These are phyloP conservation scores for Pantala flavescens DNA, from an alignment of 1,140 invertebrate genomes.

Conservation along the genomic window DNA sequence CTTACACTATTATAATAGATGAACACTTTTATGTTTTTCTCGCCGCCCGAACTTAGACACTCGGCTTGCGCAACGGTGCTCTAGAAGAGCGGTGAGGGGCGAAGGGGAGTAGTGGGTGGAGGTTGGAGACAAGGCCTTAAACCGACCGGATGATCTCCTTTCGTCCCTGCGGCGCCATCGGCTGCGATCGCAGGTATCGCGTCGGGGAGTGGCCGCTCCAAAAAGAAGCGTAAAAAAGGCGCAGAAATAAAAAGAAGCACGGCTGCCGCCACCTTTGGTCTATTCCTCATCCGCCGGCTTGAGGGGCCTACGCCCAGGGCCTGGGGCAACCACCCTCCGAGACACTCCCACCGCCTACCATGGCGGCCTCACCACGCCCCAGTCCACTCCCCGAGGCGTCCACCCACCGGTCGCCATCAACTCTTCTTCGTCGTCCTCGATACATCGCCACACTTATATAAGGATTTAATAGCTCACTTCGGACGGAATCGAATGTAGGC, in stretches of 20 bases:
- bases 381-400: neutral
- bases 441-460: no score
- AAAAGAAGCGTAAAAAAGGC: neutral
- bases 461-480: no score
- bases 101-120: neutral
- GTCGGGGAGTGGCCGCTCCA: neutral
- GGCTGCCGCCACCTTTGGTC: neutral
- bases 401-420: neutral
- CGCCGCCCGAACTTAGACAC: no score
- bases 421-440: neutral
- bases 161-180: neutral
- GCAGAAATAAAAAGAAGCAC: neutral
- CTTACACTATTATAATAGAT: no score
- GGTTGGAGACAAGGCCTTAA: neutral
- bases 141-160: neutral
- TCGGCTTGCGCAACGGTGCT: no score
- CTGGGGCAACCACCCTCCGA: neutral
- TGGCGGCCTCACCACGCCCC: neutral
- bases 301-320: neutral
- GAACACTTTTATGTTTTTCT: no score
- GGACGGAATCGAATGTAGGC: no score
- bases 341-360: neutral
- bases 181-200: neutral
- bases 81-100: neutral
- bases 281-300: neutral